A percentile compares a stretch with the other conserved stretches of the same genome.
phyloP scores from a whole-genome alignment of 2,888 invertebrate species.

The Anoplius nigerrimus region DNA sequence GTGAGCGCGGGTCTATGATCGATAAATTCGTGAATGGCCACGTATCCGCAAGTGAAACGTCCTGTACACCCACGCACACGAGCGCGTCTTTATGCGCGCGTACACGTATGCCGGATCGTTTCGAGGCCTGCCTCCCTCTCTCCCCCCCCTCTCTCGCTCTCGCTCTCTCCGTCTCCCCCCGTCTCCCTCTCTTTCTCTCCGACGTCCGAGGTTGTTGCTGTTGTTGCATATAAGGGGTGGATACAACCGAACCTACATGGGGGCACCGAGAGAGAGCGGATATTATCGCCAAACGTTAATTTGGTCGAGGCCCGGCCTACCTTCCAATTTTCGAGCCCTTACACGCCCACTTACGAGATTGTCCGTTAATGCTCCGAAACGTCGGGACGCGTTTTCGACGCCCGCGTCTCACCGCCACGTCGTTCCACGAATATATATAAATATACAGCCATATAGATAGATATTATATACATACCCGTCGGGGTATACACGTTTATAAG shows the following conservation, averaged over 20 bases:
- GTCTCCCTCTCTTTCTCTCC: conserved; percentile 19
- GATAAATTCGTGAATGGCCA: conserved; percentile 58
- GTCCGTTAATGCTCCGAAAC: conserved; percentile 73
- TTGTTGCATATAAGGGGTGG: conserved; percentile 46
- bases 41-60: conserved; percentile 43
- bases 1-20: background rate
- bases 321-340: conserved; percentile 75
- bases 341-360: conserved; percentile 75
- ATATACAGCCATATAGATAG: no score
- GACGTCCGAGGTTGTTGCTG: conserved; percentile 32
- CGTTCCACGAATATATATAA: conserved; percentile 3
- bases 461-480: background rate
- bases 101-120: conserved; percentile 11
- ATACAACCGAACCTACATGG: conserved; percentile 34
- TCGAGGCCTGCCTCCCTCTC: background rate
- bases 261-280: conserved; percentile 64
- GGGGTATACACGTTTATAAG: background rate
- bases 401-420: conserved; percentile 51
- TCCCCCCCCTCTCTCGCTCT: conserved; percentile 13
- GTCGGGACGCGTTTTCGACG: conserved; percentile 67
- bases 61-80: conserved; percentile 50
- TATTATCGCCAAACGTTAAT: conserved; percentile 75
- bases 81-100: background rate
- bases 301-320: conserved; percentile 72
- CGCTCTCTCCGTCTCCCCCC: conserved; percentile 10